phyloP scores from a whole-genome alignment of 1,140 invertebrate species.

The Agrypnia vestita region DNA sequence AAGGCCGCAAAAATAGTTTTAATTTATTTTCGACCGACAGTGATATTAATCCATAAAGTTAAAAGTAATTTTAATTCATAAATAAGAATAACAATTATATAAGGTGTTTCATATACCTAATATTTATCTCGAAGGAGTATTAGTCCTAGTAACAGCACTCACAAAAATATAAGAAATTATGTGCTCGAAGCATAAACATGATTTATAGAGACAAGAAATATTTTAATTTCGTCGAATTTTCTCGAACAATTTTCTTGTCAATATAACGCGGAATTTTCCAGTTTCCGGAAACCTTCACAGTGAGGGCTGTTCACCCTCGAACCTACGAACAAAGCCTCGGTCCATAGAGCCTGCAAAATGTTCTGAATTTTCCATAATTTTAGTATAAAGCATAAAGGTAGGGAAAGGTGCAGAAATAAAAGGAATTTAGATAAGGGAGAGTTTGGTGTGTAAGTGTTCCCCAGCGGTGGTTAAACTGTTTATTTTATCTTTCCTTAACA shows the following conservation, averaged over 20 bases:
- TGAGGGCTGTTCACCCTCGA: neutral
- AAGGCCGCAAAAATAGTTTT: too few relatives aligned
- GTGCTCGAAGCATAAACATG: too few relatives aligned
- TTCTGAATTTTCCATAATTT: constrained; percentile 41
- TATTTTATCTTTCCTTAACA: neutral
- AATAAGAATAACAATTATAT: too few relatives aligned
- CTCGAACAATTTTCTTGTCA: constrained; percentile 4
- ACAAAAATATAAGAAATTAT: too few relatives aligned
- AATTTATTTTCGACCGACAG: too few relatives aligned
- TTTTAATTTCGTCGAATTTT: neutral
- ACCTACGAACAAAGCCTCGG: constrained; percentile 21
- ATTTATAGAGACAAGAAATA: too few relatives aligned
- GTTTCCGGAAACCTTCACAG: neutral
- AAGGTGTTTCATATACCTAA: too few relatives aligned
- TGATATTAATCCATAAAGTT: too few relatives aligned
- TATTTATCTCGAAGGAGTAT: too few relatives aligned
- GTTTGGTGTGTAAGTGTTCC: constrained; percentile 9
- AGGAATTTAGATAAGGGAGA: constrained; percentile 39
- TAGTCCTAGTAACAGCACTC: too few relatives aligned
- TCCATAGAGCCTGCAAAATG: constrained; percentile 7
- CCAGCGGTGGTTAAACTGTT: constrained; percentile 23
- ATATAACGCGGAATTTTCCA: constrained; percentile 20
- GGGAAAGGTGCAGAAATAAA: constrained; percentile 41
- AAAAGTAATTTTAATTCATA: too few relatives aligned
- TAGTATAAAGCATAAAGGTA: constrained; percentile 32